A percentile compares a stretch with the other conserved stretches of the same genome.
Evolutionary conservation across 2,888 invertebrate species (phyloP).

Genomic region (Nymphalis c-album): DNA sequence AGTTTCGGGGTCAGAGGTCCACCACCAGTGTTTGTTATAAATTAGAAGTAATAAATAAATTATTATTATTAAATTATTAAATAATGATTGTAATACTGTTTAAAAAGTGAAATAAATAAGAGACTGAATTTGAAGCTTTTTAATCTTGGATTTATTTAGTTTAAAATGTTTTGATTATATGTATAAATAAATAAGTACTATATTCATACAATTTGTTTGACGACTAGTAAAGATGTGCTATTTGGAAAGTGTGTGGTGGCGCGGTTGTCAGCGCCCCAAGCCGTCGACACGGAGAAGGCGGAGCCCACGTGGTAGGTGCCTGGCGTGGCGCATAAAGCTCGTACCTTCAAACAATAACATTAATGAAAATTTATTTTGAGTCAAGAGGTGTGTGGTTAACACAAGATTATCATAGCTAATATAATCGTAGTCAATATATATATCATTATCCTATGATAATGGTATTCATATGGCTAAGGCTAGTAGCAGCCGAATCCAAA

Average conservation of each 20-base stretch:
- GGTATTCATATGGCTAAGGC: no score
- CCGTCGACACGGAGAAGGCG: constrained; percentile 73
- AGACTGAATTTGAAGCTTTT: no score
- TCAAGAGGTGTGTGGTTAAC: constrained; percentile 47
- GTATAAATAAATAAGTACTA: neutral
- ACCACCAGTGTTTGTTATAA: no score
- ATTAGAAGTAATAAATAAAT: no score
- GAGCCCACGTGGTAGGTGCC: constrained; percentile 86
- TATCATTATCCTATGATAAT: no score
- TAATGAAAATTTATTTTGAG: neutral
- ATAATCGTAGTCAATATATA: no score
- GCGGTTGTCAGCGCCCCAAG: constrained; percentile 43
- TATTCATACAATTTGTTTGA: constrained; percentile 51
- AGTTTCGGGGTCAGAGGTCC: no score
- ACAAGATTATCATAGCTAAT: no score
- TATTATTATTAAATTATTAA: no score
- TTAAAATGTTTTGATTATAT: neutral
- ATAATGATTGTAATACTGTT: no score
- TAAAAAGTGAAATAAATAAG: no score
- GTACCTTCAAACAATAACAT: constrained; percentile 63
- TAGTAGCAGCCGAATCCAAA: no score
- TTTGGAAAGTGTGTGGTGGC: constrained; percentile 53
- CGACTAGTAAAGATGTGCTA: constrained; percentile 67
- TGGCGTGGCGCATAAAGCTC: constrained; percentile 82
- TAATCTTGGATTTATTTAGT: neutral